Evolutionary conservation across 2,797 vertebrate genomes (phyloP).

Genomic region (Poeciliopsis presidionis): DNA sequence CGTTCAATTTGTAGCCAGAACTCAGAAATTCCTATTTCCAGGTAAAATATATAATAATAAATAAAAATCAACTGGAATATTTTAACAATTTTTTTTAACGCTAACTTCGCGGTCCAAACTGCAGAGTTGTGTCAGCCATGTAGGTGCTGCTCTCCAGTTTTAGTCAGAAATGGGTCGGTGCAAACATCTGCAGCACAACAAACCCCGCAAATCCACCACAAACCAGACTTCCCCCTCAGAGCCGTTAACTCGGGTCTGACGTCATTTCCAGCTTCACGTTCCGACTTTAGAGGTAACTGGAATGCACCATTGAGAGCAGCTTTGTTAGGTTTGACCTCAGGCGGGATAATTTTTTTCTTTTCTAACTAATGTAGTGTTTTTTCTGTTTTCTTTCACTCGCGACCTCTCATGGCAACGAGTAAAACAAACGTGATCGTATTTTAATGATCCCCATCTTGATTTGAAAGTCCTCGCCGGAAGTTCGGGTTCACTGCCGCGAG

Average conservation of each 20-base stretch:
- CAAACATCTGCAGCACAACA: background rate
- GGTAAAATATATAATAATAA: no score
- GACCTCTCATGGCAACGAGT: background rate
- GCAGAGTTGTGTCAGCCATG: background rate
- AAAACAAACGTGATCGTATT: background rate
- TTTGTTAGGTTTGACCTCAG: background rate
- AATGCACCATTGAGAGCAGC: background rate
- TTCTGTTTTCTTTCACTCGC: background rate
- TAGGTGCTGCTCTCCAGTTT: background rate
- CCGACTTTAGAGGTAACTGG: background rate
- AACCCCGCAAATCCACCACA: background rate
- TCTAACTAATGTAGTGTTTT: background rate
- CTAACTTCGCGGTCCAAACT: background rate
- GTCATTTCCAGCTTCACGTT: background rate
- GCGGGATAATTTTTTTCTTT: background rate
- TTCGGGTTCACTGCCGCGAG: fast-evolving
- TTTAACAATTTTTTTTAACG: background rate
- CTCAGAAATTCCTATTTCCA: background rate
- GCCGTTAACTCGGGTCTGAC: background rate
- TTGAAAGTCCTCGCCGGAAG: slow-evolving; percentile 30
- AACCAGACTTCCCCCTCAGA: no score
- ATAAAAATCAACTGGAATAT: background rate
- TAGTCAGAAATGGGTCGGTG: background rate
- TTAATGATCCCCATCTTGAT: slow-evolving; percentile 27
- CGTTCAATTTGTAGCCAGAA: background rate